Evolutionary conservation across 2,888 invertebrate species (phyloP), one percentile per base, ranked within the genome.

Genomic region (Drosophila mercatorum): DNA sequence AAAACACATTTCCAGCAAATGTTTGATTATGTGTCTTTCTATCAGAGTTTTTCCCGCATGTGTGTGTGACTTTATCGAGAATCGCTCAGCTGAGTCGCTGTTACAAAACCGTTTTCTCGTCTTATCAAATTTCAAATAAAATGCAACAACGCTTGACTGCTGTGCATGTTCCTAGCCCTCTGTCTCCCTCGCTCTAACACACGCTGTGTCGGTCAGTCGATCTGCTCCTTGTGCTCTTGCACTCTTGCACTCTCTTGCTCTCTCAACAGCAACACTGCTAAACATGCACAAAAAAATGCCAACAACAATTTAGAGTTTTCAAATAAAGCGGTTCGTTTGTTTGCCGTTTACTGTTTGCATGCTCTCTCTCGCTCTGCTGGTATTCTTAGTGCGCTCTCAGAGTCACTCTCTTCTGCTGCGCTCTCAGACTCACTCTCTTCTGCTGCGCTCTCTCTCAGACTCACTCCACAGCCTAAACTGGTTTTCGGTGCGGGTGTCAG

Each of bases 51-150:
- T 47, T 28, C 53, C 6, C 7, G 7, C 7, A 22, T 60, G 11
- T 70, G 28, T 64, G 22, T 64, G 36, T 55, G 64, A 47, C 66
- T 80, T 81, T 76, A 81, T 80, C 83, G 68, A 75, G 76, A 79
- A 79, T 63, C 79, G 62, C 68, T 74, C 62, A 74, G 79, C 75
- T 68, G 75, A 69, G 75, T 68, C 46, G 67, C 38, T 57, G 71
- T 77, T 83, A 80, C 83, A 80, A 85, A 82, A 76, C 62, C 60
- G 58, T 73, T 72, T 68, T 68, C 57, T 56, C 72, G 63, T 56
- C 83, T 83, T 84, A 84, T 84, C 83, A 76, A 80, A 85, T 88
- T 83, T 85, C 86, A 84, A 88, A 84, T 71, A 78, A 72, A 68
- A 59, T 75, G 79, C 70, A 78, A 56, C 56, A 60, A 58, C 40